Percentiles rank a stretch among this genome's conserved stretches.
Conservation (phyloP, 2,113 vertebrate species). For the Atlantisia rogersi region DNA sequence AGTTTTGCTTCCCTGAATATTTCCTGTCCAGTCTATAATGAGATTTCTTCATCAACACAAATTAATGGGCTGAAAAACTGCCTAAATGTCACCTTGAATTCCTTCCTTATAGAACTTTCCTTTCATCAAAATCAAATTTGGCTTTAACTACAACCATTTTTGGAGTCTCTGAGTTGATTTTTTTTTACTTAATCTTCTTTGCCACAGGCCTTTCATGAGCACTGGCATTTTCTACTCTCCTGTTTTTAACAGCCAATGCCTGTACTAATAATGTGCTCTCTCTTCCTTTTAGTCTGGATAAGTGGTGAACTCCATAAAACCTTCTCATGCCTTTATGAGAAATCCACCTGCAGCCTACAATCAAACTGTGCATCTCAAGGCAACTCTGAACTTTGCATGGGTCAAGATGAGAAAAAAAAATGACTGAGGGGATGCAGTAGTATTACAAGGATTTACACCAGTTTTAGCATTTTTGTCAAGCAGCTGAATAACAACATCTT, state of each 20-base stretch:
- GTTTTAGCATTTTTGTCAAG: neutral
- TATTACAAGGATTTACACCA: neutral
- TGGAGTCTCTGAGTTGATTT: neutral
- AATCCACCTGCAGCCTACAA: neutral
- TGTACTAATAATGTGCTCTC: neutral
- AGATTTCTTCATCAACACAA: neutral
- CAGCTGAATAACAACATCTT: neutral
- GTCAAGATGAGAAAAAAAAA: neutral
- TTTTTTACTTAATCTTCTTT: neutral
- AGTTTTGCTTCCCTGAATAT: conserved; percentile 21
- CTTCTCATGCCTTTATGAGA: neutral
- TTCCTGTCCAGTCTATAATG: neutral
- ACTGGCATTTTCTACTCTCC: neutral
- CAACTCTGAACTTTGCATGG: neutral
- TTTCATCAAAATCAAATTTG: conserved; percentile 16
- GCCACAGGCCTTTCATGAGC: neutral
- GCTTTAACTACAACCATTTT: neutral
- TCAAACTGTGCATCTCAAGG: neutral
- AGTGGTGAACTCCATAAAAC: neutral
- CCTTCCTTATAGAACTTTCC: neutral
- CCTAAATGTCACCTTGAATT: neutral
- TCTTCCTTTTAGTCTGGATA: neutral
- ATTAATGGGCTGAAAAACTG: conserved; percentile 27
- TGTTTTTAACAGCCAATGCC: neutral
- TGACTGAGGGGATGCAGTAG: neutral